phyloP scores from a whole-genome alignment of 2,113 vertebrate species.

The Phyllostomus hastatus region DNA sequence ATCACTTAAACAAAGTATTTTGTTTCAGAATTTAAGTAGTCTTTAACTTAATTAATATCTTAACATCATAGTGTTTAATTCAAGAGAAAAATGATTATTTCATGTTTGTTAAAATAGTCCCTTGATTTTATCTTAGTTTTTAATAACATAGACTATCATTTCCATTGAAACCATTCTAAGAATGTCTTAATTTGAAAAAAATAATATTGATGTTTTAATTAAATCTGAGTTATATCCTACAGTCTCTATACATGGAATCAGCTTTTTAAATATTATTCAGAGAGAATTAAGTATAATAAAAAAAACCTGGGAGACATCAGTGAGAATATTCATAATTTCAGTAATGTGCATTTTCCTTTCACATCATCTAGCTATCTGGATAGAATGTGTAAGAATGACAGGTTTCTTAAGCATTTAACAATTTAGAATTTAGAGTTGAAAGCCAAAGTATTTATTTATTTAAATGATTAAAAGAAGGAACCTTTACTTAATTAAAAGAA shows the following conservation, averaged over 20 bases:
- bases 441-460: background rate
- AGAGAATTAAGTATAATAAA: background rate
- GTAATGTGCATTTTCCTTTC: background rate
- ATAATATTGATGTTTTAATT: background rate
- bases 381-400: background rate
- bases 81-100: background rate
- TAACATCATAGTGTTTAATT: background rate
- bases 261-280: background rate
- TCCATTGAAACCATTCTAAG: background rate
- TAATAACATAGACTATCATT: background rate
- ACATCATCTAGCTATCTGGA: background rate
- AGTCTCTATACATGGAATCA: background rate
- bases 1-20: constrained; percentile 3
- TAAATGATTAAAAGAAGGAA: background rate
- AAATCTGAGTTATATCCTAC: background rate
- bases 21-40: background rate
- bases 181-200: background rate
- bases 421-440: background rate
- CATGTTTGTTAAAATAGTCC: background rate
- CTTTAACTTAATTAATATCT: background rate
- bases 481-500: background rate
- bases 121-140: background rate
- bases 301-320: background rate
- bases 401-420: background rate
- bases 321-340: background rate